Evolutionary conservation across 2,888 invertebrate species (phyloP).

Genomic region (Tromatobia lineatoria): DNA sequence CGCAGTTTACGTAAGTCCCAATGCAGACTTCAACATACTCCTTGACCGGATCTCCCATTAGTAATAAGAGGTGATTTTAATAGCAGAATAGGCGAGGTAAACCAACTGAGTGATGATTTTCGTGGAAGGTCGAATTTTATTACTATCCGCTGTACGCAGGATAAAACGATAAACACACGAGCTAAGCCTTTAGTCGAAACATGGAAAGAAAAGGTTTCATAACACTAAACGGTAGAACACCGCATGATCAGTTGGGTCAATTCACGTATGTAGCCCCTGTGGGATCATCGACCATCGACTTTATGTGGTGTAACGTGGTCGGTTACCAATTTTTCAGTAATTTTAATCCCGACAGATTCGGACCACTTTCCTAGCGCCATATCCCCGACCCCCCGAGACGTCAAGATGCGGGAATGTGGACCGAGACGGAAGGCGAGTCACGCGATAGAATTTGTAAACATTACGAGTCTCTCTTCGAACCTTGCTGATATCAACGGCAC

Average conservation of each 20-base stretch:
- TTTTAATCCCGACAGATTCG: neutral
- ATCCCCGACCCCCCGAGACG: neutral
- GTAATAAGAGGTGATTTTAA: neutral
- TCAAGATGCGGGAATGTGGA: neutral
- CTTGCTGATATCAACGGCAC: neutral
- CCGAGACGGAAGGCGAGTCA: neutral
- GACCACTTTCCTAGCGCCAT: neutral
- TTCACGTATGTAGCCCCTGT: neutral
- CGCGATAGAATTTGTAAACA: neutral
- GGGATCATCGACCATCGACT: neutral
- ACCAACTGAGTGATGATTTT: neutral
- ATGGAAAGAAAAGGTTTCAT: neutral
- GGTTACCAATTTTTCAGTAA: neutral
- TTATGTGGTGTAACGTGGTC: neutral
- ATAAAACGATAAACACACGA: neutral
- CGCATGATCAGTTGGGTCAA: neutral
- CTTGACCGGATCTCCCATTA: constrained; percentile 1
- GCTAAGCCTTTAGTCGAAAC: neutral
- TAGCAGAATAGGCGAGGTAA: neutral
- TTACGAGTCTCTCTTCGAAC: neutral
- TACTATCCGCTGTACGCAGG: neutral
- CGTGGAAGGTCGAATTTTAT: neutral
- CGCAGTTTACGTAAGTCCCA: neutral
- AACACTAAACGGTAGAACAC: neutral
- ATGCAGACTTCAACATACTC: neutral